Percentiles rank a stretch among this genome's conserved stretches.
These are phyloP conservation scores for Sandelia bainsii DNA, from an alignment of 2,797 vertebrate genomes.

Conservation along the genomic window DNA sequence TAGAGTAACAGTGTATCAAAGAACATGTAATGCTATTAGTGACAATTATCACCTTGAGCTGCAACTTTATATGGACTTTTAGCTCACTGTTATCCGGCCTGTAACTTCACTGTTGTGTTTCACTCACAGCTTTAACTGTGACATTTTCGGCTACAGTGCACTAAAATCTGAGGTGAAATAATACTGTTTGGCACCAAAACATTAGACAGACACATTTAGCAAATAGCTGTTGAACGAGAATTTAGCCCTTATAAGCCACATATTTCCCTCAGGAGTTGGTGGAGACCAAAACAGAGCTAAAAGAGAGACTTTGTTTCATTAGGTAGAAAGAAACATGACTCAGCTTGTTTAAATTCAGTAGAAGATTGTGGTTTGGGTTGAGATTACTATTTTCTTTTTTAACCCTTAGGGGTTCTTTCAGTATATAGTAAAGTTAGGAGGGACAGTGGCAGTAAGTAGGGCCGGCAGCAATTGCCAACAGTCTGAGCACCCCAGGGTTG, in stretches of 20 bases:
- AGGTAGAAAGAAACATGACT: not conserved
- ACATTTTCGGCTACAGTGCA: not conserved
- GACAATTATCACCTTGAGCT: not conserved
- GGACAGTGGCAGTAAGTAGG: too few species aligned
- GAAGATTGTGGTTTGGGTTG: not conserved
- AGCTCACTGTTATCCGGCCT: not conserved
- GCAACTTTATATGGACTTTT: not conserved
- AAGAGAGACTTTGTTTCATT: not conserved
- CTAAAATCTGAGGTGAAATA: not conserved
- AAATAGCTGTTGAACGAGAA: not conserved
- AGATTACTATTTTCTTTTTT: too few species aligned
- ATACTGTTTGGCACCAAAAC: not conserved
- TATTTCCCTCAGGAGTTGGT: not conserved
- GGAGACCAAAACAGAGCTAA: constrained; percentile 21
- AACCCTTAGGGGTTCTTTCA: too few species aligned
- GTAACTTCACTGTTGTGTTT: not conserved
- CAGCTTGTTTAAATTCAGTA: not conserved
- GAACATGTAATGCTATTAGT: not conserved
- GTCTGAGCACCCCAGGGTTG: too few species aligned
- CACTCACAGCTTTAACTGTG: not conserved
- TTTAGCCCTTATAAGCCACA: not conserved
- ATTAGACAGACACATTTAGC: not conserved
- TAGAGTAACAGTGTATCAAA: constrained; percentile 3
- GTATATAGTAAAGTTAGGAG: too few species aligned
- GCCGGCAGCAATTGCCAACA: too few species aligned